These are phyloP conservation scores for Alectoris magna DNA, from an alignment of 2,797 vertebrate genomes.

Conservation along the genomic window DNA sequence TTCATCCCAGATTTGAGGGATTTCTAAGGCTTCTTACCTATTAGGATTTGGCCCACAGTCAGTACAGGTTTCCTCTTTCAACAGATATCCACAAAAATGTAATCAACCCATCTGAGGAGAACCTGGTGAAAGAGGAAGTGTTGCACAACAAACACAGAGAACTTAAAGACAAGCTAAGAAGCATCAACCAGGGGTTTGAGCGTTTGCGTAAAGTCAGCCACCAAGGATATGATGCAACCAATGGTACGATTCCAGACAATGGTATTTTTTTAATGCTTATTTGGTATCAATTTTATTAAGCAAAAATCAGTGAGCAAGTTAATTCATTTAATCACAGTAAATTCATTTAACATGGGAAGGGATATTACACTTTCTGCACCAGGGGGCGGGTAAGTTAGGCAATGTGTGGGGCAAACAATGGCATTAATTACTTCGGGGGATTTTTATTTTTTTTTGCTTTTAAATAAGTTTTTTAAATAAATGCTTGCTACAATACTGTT, in stretches of 20 bases:
- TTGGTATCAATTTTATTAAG: background rate
- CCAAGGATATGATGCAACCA: conserved; percentile 87
- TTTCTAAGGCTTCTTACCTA: background rate
- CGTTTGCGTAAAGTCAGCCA: conserved; percentile 92
- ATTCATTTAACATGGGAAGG: background rate
- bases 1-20: background rate
- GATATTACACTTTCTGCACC: background rate
- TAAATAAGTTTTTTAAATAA: background rate
- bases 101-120: conserved; percentile 86
- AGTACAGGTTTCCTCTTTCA: background rate
- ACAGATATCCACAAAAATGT: conserved; percentile 92
- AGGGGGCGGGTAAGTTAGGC: background rate
- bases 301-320: background rate
- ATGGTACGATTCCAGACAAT: conserved; percentile 79
- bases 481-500: background rate
- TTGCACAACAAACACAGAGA: conserved; percentile 89
- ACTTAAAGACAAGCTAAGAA: conserved; percentile 89
- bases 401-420: background rate
- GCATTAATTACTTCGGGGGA: background rate
- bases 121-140: conserved; percentile 78
- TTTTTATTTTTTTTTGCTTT: background rate
- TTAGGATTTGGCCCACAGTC: background rate
- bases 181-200: conserved; percentile 92
- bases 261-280: background rate
- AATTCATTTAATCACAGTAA: background rate